Evolutionary conservation across 1,140 invertebrate species (phyloP).

Genomic region (Paraescarpia echinospica): DNA sequence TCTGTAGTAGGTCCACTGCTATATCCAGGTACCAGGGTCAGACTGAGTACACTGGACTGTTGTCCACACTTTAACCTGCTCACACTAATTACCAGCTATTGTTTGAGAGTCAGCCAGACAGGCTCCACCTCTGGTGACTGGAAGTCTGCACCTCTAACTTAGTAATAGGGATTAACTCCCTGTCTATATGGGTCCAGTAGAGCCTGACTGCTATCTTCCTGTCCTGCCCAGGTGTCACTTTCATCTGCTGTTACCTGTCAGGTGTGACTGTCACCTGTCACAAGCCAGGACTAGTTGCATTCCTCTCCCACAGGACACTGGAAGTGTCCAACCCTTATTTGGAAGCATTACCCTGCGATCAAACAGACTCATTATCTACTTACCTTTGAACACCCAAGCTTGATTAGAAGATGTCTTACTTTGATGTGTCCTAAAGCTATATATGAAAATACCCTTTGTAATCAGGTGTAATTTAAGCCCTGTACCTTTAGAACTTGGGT

Average conservation of each 20-base stretch:
- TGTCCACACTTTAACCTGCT: not conserved
- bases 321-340: not conserved
- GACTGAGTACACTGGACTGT: not conserved
- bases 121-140: not conserved
- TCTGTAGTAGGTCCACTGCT: not conserved
- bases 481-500: not conserved
- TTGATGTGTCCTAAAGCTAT: not conserved
- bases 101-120: not conserved
- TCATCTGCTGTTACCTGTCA: not conserved
- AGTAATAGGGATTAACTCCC: not conserved
- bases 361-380: not conserved
- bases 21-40: not conserved
- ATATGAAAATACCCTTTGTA: not conserved
- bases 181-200: not conserved
- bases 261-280: not conserved
- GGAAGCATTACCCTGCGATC: not conserved
- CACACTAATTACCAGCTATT: not conserved
- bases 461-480: not conserved
- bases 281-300: not conserved
- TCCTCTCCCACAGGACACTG: not conserved
- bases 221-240: not conserved
- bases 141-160: too few relatives aligned
- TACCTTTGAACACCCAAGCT: not conserved
- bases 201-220: not conserved
- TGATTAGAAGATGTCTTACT: not conserved